Conservation (phyloP, 1,140 invertebrate species). For the Drosophila truncata region DNA sequence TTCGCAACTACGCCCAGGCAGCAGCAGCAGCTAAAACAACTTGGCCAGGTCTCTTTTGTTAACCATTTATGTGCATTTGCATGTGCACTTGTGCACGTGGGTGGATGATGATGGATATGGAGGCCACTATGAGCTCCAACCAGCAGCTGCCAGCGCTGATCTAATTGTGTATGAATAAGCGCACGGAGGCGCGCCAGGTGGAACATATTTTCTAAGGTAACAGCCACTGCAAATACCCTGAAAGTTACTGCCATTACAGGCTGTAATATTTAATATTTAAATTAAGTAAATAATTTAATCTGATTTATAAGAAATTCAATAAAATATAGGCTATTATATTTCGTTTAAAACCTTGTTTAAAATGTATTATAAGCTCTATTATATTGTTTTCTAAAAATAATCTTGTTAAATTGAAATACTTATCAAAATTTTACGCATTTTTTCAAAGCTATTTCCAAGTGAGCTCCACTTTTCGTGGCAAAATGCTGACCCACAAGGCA, state of each 20-base stretch:
- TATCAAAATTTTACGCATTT: slow-evolving; percentile 8
- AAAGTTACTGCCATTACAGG: background rate
- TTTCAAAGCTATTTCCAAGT: background rate
- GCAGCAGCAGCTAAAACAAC: slow-evolving; percentile 14
- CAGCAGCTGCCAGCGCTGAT: slow-evolving; percentile 51
- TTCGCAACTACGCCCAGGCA: slow-evolving; percentile 57
- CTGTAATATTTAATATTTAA: background rate
- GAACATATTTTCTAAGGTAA: slow-evolving; percentile 23
- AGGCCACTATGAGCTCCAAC: slow-evolving; percentile 10
- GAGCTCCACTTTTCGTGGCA: slow-evolving; percentile 28
- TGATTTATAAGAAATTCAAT: too few relatives aligned
- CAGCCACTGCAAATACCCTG: slow-evolving; percentile 16
- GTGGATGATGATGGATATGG: slow-evolving; percentile 17
- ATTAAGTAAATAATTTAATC: background rate
- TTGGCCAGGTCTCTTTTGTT: slow-evolving; percentile 36
- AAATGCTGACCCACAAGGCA: slow-evolving; percentile 44
- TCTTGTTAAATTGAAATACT: slow-evolving; percentile 1
- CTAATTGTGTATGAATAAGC: slow-evolving; percentile 72
- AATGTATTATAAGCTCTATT: background rate
- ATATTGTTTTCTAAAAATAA: background rate
- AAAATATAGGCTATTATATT: background rate
- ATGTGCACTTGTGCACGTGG: slow-evolving; percentile 18
- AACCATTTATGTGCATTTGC: slow-evolving; percentile 39
- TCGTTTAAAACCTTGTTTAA: too few relatives aligned
- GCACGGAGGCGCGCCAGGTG: slow-evolving; percentile 28